phyloP scores from a whole-genome alignment of 2,113 vertebrate genomes.

The Balaenoptera acutorostrata region DNA sequence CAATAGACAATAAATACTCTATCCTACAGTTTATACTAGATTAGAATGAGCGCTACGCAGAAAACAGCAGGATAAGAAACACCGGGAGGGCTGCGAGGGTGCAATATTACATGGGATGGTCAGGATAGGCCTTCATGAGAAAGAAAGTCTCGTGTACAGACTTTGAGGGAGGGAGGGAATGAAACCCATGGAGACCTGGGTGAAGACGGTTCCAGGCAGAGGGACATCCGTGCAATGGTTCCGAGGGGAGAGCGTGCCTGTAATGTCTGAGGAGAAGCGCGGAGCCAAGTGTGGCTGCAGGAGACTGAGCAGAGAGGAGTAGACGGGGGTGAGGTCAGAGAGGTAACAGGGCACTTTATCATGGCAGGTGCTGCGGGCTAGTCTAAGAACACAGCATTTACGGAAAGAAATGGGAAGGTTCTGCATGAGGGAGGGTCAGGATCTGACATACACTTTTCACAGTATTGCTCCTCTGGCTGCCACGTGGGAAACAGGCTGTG shows the following conservation, averaged over 20 bases:
- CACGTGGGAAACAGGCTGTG: not conserved
- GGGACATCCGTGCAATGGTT: accelerated
- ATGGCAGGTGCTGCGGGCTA: accelerated
- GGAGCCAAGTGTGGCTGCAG: not conserved
- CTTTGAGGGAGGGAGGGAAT: not conserved
- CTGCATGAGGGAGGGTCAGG: too few relatives aligned
- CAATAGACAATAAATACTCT: not conserved
- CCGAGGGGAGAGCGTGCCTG: not conserved
- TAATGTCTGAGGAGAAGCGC: not conserved
- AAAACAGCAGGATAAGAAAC: not conserved
- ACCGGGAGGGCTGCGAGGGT: too few relatives aligned
- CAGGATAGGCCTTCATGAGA: not conserved
- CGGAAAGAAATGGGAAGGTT: not conserved
- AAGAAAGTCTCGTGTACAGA: not conserved
- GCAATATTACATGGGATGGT: not conserved
- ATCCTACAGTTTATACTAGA: not conserved
- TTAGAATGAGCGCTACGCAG: not conserved
- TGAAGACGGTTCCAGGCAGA: not conserved
- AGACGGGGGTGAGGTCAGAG: not conserved
- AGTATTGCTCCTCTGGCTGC: not conserved
- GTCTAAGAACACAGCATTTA: not conserved
- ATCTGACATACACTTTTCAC: not conserved
- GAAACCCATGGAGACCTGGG: not conserved
- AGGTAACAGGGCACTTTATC: not conserved
- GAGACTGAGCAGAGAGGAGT: not conserved